Evolutionary conservation across 35 echinoderm and acorn worm species (phyloP), one percentile per base, ranked within the genome.

Genomic region (Strongylocentrotus purpuratus): DNA sequence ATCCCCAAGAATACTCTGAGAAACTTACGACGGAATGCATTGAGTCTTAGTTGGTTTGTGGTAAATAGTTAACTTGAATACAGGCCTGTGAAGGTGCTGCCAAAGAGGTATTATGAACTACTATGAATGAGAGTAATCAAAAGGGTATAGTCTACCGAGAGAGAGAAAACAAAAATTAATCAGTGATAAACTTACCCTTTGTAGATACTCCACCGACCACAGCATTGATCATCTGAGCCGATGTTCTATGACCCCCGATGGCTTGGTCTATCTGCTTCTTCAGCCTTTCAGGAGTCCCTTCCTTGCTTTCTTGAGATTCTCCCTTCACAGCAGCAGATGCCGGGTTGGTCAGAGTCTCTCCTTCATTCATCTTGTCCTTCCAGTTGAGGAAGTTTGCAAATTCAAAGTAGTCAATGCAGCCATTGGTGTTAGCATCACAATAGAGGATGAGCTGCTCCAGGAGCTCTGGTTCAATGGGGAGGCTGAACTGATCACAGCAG

Each of bases 331-430:
- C 46, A 9, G 88, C 47, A 9, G 86, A 61, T 5, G 11, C 65
- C 1, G 85, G 86, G 31, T 95, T 86, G 45, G 93, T 86, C 31
- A 95, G 55, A 5, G 91, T 95, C 46, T 96, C 95, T 47, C 96
- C 95, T 52, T 96, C 93, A 10, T 85, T 86, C 98, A 99, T 99
- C 70, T 99, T 99, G 85, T 99, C 98, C 45, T 99, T 97, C 98
- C 98, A 98, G 88, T 99, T 99, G 11, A 99, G 95, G 85, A 99
- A 98, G 94, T 99, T 99, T 25, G 98, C 98, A 95, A 99, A 99
- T 85, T 98, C 98, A 35, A 41, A 50, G 93, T 99, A 98, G 48
- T 98, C 95, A 33, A 99, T 99, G 52, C 22, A 91, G 47, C 98
- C 97, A 45, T 99, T 95, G 0, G 41, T 33, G 65, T 97, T 98